Conservation (phyloP, 2,797 vertebrate genomes). For the Trachurus trachurus region DNA sequence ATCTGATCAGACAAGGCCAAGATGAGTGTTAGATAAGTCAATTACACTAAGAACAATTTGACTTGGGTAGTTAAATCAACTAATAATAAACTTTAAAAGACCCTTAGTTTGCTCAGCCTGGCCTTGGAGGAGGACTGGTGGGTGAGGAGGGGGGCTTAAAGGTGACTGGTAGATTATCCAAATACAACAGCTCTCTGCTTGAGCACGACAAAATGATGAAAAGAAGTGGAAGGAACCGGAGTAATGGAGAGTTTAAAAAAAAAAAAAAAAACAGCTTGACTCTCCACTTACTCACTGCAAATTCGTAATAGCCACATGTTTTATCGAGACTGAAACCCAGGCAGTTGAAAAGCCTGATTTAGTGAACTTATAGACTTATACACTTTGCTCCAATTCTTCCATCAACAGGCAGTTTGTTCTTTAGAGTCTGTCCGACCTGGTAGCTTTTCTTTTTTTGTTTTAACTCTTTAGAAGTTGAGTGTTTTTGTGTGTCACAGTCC, state of each 20-base stretch:
- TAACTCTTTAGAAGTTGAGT: slow-evolving; percentile 10
- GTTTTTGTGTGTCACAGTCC: slow-evolving; percentile 32
- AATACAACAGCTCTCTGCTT: not conserved
- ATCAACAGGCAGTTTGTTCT: slow-evolving; percentile 22
- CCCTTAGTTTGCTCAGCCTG: not conserved
- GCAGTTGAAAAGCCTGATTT: not conserved
- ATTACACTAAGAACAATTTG: not conserved
- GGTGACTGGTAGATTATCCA: slow-evolving; percentile 17
- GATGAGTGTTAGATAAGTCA: not conserved
- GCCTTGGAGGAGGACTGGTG: no score
- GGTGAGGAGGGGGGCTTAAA: not conserved
- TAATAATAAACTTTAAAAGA: no score
- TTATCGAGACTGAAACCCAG: slow-evolving; percentile 7
- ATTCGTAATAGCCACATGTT: not conserved
- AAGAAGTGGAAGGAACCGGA: slow-evolving; percentile 14
- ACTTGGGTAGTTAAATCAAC: not conserved
- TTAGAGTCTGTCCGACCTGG: not conserved
- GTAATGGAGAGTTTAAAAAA: slow-evolving; percentile 13
- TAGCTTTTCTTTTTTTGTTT: not conserved
- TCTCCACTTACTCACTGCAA: slow-evolving; percentile 8
- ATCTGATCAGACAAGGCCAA: slow-evolving; percentile 1
- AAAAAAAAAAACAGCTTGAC: slow-evolving; percentile 4
- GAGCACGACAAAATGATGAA: slow-evolving; percentile 19
- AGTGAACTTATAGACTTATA: not conserved
- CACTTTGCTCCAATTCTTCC: slow-evolving; percentile 1